These are phyloP conservation scores for Catostylus mosaicus DNA, from an alignment of 30 jellyfish, hydroid and myxozoan species.

Conservation along the genomic window DNA sequence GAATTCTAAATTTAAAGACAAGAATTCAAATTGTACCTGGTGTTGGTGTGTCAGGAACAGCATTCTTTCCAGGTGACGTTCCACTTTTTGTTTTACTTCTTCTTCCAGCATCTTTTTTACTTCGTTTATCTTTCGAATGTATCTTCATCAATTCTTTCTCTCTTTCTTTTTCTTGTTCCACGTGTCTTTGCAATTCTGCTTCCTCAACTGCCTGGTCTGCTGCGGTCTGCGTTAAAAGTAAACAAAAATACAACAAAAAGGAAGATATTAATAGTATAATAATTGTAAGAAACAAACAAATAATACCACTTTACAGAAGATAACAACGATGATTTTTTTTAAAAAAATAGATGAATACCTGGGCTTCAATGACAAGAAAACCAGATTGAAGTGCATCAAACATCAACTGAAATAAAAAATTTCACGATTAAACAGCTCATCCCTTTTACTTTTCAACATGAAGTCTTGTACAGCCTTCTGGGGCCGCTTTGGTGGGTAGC, in stretches of 20 bases:
- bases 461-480: too few species aligned
- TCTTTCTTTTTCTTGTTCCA: conserved; percentile 63
- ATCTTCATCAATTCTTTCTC: conserved; percentile 64
- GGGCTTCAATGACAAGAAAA: conserved; percentile 67
- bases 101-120: conserved; percentile 70
- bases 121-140: conserved; percentile 70
- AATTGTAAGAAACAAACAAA: too few species aligned
- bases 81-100: conserved; percentile 60
- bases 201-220: conserved; percentile 79
- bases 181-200: conserved; percentile 67
- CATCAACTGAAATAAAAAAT: conserved; percentile 49
- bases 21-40: conserved; percentile 45
- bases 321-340: too few species aligned
- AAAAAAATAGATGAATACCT: too few species aligned
- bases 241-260: neutral
- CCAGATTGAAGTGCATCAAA: conserved; percentile 73
- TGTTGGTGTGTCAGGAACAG: conserved; percentile 60
- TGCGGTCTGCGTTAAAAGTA: conserved; percentile 21
- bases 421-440: too few species aligned
- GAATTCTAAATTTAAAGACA: neutral
- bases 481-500: too few species aligned
- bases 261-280: neutral
- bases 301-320: too few species aligned
- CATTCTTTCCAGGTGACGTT: conserved; percentile 59
- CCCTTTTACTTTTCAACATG: too few species aligned